A percentile compares a stretch with the other conserved stretches of the same genome.
Conservation (phyloP, 2,113 vertebrate species). For the Chloropsis cyanopogon region DNA sequence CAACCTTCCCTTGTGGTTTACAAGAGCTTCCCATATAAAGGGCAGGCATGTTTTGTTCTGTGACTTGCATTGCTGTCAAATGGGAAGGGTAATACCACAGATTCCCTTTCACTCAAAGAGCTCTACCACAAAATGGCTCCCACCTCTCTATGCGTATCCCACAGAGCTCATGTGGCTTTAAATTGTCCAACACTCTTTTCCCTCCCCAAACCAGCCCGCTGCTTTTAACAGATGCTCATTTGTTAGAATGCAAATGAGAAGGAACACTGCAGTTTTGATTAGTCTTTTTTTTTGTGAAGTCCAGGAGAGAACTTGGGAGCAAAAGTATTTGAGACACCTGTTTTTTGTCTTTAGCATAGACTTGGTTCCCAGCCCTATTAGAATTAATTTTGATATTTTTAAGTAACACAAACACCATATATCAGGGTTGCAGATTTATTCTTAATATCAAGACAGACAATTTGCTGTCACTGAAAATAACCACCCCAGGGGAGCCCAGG, state of each 20-base stretch:
- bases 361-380: background rate
- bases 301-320: background rate
- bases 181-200: no score
- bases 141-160: background rate
- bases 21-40: background rate
- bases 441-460: background rate
- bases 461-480: background rate
- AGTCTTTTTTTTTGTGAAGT: background rate
- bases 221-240: background rate
- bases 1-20: background rate
- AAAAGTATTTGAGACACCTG: background rate
- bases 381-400: background rate
- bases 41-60: background rate
- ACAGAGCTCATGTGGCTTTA: background rate
- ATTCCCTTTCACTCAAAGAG: background rate
- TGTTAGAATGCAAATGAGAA: background rate
- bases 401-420: background rate
- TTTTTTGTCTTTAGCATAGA: background rate
- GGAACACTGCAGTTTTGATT: background rate
- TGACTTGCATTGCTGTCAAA: background rate
- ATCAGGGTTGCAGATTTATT: background rate
- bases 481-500: background rate
- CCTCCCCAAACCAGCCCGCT: background rate
- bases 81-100: background rate
- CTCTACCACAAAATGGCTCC: background rate